Base-by-base conservation (phyloP, 37 sponge, comb jelly and placozoan species). In the Corticium candelabrum region DNA sequence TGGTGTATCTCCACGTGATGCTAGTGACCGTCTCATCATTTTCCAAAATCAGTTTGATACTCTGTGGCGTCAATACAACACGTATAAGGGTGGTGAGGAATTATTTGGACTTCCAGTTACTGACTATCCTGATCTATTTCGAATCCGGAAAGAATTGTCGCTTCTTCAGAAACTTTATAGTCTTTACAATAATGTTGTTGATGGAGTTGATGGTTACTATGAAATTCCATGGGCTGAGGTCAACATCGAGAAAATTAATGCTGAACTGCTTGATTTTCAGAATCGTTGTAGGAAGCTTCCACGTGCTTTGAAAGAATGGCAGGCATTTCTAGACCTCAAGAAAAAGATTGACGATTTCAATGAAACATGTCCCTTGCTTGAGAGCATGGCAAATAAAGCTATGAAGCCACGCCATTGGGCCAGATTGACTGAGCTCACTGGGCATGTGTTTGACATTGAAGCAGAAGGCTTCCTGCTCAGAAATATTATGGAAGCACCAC, bases 221-320 rank as follows among this genome's bases (percentile, higher is more conserved):
- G 99, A 97, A 38, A 82, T 97, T 29, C 83, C 84, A 37, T 97
- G 99, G 99, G 86, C 85, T 30, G 94, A 97, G 2, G 90, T 97
- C 0, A 90, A 94, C 81, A 93, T 89, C 83, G 94, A 97, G 68
- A 91, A 91, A 69, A 97, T 97, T 40, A 97, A 97, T 78, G 82
- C 41, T 77, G 99, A 97, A 3, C 81, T 97, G 56, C 76, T 89
- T 40, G 99, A 97, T 32, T 97, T 94, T 68, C 99, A 97, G 67
- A 97, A 89, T 83, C 90, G 97, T 56, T 97, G 98, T 77, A 89
- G 98, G 2, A 93, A 93, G 80, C 86, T 97, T 29, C 98, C 98
- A 39, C 93, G 93, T 43, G 98, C 82, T 1, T 56, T 97, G 85
- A 97, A 97, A 76, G 94, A 97, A 77, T 97, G 98, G 98, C 91